phyloP scores from a whole-genome alignment of 2,888 invertebrate genomes.

The Drosophila niveifrons region DNA sequence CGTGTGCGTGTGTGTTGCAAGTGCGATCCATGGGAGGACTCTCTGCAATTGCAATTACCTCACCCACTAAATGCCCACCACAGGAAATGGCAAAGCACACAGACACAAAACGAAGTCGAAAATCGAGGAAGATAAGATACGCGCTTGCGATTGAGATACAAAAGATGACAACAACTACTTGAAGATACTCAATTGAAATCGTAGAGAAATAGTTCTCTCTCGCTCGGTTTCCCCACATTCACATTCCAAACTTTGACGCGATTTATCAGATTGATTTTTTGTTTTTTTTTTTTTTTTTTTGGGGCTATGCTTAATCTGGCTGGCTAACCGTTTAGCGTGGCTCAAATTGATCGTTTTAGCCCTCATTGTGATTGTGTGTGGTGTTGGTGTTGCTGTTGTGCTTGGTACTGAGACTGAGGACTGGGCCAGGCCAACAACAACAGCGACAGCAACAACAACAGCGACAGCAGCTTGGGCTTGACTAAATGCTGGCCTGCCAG shows the following conservation, averaged over 20 bases:
- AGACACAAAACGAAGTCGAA: background rate
- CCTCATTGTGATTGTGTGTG: conserved; percentile 40
- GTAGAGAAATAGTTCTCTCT: too few relatives aligned
- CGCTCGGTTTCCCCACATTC: background rate
- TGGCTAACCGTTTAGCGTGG: conserved; percentile 41
- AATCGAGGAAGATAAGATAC: conserved; percentile 20
- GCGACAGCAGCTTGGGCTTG: conserved; percentile 67
- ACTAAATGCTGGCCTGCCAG: conserved; percentile 68
- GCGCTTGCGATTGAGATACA: conserved; percentile 15
- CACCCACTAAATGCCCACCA: conserved; percentile 67
- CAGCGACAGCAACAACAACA: conserved; percentile 37
- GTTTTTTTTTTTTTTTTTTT: too few relatives aligned
- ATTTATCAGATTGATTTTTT: conserved; percentile 43
- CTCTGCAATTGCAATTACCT: conserved; percentile 61
- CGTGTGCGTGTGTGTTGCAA: conserved; percentile 36
- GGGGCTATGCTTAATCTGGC: conserved; percentile 32
- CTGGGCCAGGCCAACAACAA: conserved; percentile 58
- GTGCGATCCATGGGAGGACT: conserved; percentile 53
- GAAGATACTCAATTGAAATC: conserved; percentile 11
- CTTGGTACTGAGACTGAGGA: background rate
- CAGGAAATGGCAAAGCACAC: conserved; percentile 51
- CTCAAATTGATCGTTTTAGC: conserved; percentile 44
- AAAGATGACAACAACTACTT: conserved; percentile 1
- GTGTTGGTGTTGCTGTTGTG: background rate
- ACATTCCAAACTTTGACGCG: conserved; percentile 19